Conservation (phyloP, 53 echinoderm and acorn worm species). For the Echinarachnius parma region DNA sequence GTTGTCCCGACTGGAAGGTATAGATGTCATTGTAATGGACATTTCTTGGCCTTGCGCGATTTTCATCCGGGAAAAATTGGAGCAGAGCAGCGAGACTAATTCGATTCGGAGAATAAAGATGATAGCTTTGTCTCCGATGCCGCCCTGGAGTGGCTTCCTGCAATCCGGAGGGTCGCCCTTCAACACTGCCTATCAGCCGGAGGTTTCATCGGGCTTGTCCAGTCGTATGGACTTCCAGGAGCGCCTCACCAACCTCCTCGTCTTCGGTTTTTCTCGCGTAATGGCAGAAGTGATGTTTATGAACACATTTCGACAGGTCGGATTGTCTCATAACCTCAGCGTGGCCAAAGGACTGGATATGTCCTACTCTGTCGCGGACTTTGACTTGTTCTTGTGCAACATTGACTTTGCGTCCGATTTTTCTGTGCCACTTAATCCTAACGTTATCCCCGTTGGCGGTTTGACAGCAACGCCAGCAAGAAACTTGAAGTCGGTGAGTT, state of each 20-base stretch:
- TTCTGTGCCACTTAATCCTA: background rate
- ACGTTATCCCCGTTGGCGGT: conserved; percentile 28
- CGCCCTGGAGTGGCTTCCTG: conserved; percentile 24
- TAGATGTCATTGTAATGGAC: conserved; percentile 18
- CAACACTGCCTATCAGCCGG: conserved; percentile 46
- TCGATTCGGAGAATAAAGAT: background rate
- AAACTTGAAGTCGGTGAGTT: too few relatives aligned
- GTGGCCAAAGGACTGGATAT: too few relatives aligned
- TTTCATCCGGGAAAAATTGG: conserved; percentile 9
- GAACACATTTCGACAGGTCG: too few relatives aligned
- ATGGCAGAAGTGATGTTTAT: too few relatives aligned
- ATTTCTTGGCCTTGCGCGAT: conserved; percentile 18
- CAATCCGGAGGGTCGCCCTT: background rate
- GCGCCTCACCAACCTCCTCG: conserved; percentile 28
- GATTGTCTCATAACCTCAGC: too few relatives aligned
- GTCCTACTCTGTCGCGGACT: background rate
- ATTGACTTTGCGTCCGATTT: conserved; percentile 22
- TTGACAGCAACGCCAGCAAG: conserved; percentile 3
- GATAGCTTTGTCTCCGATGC: conserved; percentile 4
- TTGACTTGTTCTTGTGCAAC: conserved; percentile 4
- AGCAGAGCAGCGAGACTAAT: background rate
- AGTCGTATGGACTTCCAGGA: conserved; percentile 50
- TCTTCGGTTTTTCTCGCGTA: too few relatives aligned
- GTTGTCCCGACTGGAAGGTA: background rate
- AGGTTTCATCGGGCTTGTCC: conserved; percentile 43